Percentiles rank a stretch among this genome's conserved stretches.
Evolutionary conservation across 37 sponge, comb jelly and placozoan genomes (phyloP).

Genomic region (Theonella swinhoei): DNA sequence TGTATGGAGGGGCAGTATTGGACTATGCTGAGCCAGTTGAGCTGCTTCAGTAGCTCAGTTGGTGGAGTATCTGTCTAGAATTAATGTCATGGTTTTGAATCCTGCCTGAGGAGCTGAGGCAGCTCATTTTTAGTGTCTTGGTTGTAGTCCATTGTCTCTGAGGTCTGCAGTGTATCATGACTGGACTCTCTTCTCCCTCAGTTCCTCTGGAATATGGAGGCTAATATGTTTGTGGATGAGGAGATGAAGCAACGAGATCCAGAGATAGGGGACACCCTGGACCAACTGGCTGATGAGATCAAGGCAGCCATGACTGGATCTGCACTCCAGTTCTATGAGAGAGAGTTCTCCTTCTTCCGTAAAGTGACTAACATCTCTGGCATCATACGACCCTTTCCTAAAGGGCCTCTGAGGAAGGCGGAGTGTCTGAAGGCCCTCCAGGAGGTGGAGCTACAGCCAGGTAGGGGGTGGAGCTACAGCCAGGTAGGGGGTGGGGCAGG

Average conservation of each 20-base stretch:
- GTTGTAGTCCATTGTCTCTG: too few species aligned
- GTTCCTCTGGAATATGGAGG: constrained; percentile 98
- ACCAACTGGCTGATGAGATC: constrained; percentile 50
- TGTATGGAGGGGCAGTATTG: background rate
- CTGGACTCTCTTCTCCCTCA: too few species aligned
- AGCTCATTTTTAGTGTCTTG: too few species aligned
- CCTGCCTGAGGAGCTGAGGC: background rate
- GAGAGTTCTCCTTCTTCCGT: constrained; percentile 94
- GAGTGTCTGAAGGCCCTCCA: constrained; percentile 84
- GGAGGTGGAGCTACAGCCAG: constrained; percentile 73
- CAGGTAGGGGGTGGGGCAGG: too few species aligned
- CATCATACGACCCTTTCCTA: constrained; percentile 84
- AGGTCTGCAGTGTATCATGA: too few species aligned
- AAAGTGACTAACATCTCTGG: constrained; percentile 95
- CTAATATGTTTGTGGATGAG: constrained; percentile 93
- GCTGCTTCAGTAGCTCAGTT: too few species aligned
- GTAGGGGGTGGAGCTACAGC: too few species aligned
- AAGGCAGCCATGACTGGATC: constrained; percentile 73
- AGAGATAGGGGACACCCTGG: constrained; percentile 67
- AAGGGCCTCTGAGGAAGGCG: constrained; percentile 78
- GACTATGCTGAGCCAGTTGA: background rate
- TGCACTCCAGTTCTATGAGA: constrained; percentile 82
- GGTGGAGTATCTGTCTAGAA: too few species aligned
- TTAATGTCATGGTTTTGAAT: background rate
- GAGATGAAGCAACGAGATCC: constrained; percentile 80